Evolutionary conservation across 2,888 invertebrate genomes (phyloP), one percentile per base, ranked within the genome.

Genomic region (Drosophila paucipuncta): DNA sequence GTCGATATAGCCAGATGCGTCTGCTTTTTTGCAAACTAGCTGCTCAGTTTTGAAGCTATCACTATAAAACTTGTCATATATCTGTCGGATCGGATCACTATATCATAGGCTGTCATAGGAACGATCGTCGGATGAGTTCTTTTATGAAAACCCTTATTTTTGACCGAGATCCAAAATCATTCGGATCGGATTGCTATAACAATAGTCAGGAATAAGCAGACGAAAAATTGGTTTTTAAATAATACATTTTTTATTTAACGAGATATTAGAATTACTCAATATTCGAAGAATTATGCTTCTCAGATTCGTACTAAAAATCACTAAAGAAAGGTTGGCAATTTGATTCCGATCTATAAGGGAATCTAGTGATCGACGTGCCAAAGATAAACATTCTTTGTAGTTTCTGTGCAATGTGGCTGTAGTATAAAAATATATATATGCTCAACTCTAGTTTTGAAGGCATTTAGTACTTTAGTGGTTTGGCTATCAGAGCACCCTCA

Each of bases 381-480:
- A 43, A 22, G 2, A 9, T 25, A 9, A 1, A 2, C 2, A 16
- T 16, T 9, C 4, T 47, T 16, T 16, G 16, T 2, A 18, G 10
- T n/a, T 28, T 57, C 25, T 37, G 3, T 54, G 5, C 28, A 28
- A 4, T 28, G 18, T 2, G 28, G 1, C 13, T n/a, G 13, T 28
- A 22, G 2, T 11, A 5, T 57, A 30, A n/a, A 57, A 6, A 31
- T 18, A 31, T 47, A 18, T 35, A 33, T 47, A 28, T 67, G 49
- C 67, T 57, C 43, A 50, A 77, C 63, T 39, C 7, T 16, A 58
- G 49, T 33, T 16, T 39, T 35, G 49, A 37, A 37, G 52, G 76
- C 62, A 76, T 64, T 76, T 67, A 58, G 61, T 49, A 22, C 39
- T 59, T 68, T 60, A n/a, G 54, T 31, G 43, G 47, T 66, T 52